phyloP scores from a whole-genome alignment of 2,797 vertebrate species.

The Menidia menidia region DNA sequence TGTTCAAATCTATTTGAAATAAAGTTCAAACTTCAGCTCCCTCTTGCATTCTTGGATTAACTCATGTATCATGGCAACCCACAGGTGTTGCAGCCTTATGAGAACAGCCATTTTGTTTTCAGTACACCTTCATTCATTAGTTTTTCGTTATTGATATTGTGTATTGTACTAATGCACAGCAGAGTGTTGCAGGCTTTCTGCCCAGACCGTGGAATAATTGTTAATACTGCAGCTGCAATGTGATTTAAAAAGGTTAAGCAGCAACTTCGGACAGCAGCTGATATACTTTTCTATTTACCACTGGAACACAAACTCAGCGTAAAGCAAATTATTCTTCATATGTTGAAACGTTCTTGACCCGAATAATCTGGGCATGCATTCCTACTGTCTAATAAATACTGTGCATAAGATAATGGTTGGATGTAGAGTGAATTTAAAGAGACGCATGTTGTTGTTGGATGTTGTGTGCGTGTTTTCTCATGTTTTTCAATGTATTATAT shows the following conservation, averaged over 20 bases:
- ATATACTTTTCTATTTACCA: background rate
- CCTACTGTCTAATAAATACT: no score
- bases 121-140: no score
- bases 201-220: constrained; percentile 33
- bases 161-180: constrained; percentile 56
- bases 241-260: constrained; percentile 25
- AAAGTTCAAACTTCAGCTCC: constrained; percentile 17
- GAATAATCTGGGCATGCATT: background rate
- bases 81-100: background rate
- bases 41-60: constrained; percentile 35
- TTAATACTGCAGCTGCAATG: constrained; percentile 41
- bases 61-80: constrained; percentile 34
- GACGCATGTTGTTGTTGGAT: background rate
- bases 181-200: constrained; percentile 42
- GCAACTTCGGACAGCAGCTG: constrained; percentile 14
- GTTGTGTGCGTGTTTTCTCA: no score
- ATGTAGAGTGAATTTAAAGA: background rate
- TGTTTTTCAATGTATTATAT: background rate
- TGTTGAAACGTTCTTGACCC: background rate
- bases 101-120: no score
- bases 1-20: constrained; percentile 39
- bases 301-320: background rate
- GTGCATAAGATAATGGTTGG: background rate
- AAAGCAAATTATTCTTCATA: background rate
- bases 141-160: constrained; percentile 26